Evolutionary conservation across 2,113 vertebrate genomes (phyloP).

Genomic region (Macrotus californicus): DNA sequence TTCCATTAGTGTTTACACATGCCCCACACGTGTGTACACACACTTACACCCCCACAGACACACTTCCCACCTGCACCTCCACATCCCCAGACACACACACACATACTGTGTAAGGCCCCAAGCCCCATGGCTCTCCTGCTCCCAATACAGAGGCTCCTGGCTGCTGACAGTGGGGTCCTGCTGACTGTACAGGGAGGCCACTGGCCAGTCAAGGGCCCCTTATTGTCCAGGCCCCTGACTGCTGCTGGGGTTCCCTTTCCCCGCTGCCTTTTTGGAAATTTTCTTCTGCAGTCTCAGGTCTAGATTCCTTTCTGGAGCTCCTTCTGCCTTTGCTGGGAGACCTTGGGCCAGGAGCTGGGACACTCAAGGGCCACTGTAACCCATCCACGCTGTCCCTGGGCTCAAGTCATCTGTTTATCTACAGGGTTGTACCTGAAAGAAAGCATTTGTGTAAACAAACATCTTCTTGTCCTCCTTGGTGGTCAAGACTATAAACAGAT

Average conservation of each 20-base stretch:
- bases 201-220: neutral
- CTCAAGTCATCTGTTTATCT: neutral
- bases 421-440: neutral
- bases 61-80: neutral
- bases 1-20: neutral
- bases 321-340: neutral
- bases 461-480: too few species aligned
- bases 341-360: neutral
- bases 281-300: neutral
- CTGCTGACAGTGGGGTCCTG: neutral
- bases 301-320: neutral
- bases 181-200: neutral
- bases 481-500: neutral
- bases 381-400: neutral
- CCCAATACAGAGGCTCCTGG: neutral
- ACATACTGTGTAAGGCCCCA: too few species aligned
- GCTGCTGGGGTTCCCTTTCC: neutral
- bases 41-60: neutral
- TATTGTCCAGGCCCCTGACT: neutral
- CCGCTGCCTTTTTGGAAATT: neutral
- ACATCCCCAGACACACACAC: neutral
- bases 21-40: neutral
- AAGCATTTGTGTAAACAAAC: neutral
- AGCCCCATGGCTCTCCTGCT: too few species aligned
- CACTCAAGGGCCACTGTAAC: neutral